Evolutionary conservation across 2,113 vertebrate genomes (phyloP).

Genomic region (Cervus canadensis): DNA sequence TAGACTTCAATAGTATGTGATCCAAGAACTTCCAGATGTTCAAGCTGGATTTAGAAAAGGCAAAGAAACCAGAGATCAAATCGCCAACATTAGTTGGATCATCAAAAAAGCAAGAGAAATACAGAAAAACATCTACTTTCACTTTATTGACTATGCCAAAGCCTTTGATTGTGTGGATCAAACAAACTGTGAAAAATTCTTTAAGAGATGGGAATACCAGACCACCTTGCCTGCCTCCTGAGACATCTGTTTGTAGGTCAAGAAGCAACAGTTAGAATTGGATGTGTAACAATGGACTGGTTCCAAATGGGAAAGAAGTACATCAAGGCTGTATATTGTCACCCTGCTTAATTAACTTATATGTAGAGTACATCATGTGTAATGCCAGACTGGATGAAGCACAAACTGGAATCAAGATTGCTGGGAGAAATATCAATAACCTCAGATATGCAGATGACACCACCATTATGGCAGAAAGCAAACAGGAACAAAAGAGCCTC

Average conservation of each 20-base stretch:
- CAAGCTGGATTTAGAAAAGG: neutral
- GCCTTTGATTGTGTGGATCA: neutral
- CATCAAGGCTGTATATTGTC: neutral
- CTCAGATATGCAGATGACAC: neutral
- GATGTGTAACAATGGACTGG: neutral
- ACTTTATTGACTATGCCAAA: neutral
- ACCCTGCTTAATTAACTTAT: neutral
- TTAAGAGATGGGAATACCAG: neutral
- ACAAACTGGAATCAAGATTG: neutral
- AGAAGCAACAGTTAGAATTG: neutral
- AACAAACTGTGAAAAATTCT: neutral
- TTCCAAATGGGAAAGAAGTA: neutral
- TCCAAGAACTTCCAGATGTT: neutral
- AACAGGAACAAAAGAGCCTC: neutral
- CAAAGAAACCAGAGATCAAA: neutral
- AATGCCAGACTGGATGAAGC: neutral
- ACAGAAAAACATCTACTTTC: neutral
- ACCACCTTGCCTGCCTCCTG: neutral
- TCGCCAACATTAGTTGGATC: neutral
- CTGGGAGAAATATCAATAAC: neutral
- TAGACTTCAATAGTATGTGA: neutral
- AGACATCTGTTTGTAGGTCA: neutral
- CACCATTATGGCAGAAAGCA: neutral
- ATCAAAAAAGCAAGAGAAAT: neutral
- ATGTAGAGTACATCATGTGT: neutral